Percentiles rank a stretch among this genome's conserved stretches.
phyloP scores from a whole-genome alignment of 1,140 invertebrate genomes.

The Drosophila littoralis region DNA sequence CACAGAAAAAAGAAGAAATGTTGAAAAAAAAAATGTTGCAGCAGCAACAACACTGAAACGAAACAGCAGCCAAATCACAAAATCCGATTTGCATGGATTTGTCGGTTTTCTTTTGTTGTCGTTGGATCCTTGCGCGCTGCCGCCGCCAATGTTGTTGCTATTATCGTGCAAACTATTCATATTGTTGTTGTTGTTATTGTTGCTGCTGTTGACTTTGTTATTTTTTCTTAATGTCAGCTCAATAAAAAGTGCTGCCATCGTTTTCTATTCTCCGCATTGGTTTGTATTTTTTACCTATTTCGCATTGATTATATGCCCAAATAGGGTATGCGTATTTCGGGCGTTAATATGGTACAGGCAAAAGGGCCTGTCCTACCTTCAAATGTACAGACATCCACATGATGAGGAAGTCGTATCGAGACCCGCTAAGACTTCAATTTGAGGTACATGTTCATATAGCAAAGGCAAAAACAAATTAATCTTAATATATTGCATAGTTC shows the following conservation, averaged over 20 bases:
- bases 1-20: conserved; percentile 29
- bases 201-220: conserved; percentile 77
- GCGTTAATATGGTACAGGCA: too few species aligned
- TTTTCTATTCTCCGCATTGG: conserved; percentile 65
- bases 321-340: too few species aligned
- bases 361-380: too few species aligned
- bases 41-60: conserved; percentile 32
- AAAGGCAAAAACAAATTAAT: too few species aligned
- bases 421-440: too few species aligned
- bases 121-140: conserved; percentile 74
- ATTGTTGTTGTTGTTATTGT: conserved; percentile 15
- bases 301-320: too few species aligned
- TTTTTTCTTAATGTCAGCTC: conserved; percentile 81
- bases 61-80: conserved; percentile 71
- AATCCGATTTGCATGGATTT: conserved; percentile 84
- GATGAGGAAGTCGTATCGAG: too few species aligned
- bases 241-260: conserved; percentile 74
- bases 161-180: conserved; percentile 63
- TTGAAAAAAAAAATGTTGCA: conserved; percentile 44
- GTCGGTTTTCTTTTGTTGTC: conserved; percentile 82
- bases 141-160: conserved; percentile 71
- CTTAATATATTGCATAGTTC: too few species aligned
- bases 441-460: too few species aligned
- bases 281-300: neutral
- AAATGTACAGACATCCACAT: too few species aligned